A percentile compares a stretch with the other conserved stretches of the same genome.
Evolutionary conservation across 2,888 invertebrate species (phyloP).

Genomic region (Coleophora flavipennella): DNA sequence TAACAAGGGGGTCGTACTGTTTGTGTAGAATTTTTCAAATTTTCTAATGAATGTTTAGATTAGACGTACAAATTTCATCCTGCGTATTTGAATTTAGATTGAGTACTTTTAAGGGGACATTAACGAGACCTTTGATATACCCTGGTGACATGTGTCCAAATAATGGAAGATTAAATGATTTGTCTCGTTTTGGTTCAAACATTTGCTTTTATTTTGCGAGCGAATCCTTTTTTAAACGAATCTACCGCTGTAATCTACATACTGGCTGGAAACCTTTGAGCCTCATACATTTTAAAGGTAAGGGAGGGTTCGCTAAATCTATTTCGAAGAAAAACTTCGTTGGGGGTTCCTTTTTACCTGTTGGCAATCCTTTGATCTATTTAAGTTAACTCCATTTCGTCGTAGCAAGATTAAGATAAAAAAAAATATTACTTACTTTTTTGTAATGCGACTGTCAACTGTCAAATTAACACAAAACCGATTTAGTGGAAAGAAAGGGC

Average conservation of each 20-base stretch:
- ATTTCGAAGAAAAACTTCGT: slow-evolving; percentile 21
- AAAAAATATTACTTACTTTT: slow-evolving; percentile 27
- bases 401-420: slow-evolving; percentile 39
- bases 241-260: no score
- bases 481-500: slow-evolving; percentile 39
- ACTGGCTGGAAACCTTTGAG: neutral
- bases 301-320: neutral
- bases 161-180: slow-evolving; percentile 31
- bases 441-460: slow-evolving; percentile 43
- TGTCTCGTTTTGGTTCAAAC: slow-evolving; percentile 24
- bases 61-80: slow-evolving; percentile 52
- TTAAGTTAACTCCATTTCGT: slow-evolving; percentile 24
- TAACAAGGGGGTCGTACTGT: slow-evolving; percentile 42
- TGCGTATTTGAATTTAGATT: slow-evolving; percentile 58
- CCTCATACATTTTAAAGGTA: slow-evolving; percentile 5
- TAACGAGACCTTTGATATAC: slow-evolving; percentile 31
- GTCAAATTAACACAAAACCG: slow-evolving; percentile 60
- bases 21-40: slow-evolving; percentile 47
- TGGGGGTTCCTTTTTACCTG: slow-evolving; percentile 42
- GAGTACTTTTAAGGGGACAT: slow-evolving; percentile 31
- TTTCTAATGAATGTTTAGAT: slow-evolving; percentile 67
- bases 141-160: slow-evolving; percentile 59
- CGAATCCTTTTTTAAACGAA: no score
- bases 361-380: slow-evolving; percentile 43
- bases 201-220: slow-evolving; percentile 6